Evolutionary conservation across 2,113 vertebrate species (phyloP).

Genomic region (Leuciscus idus): DNA sequence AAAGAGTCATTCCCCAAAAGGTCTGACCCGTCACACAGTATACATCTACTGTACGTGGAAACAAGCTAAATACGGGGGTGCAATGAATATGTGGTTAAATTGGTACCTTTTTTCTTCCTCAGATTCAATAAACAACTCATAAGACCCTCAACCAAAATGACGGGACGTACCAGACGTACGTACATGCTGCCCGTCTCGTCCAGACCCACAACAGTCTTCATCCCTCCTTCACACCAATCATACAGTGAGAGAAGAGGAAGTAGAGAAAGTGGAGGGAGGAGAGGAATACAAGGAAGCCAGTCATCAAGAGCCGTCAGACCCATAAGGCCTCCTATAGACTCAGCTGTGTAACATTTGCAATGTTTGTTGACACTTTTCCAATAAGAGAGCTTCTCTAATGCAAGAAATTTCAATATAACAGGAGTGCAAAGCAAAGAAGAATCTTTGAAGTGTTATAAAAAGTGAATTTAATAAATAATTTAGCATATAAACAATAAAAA

Average conservation of each 20-base stretch:
- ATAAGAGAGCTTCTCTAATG: no score
- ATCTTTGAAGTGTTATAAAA: neutral
- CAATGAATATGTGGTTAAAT: neutral
- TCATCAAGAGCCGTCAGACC: slow-evolving; percentile 23
- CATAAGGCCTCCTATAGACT: slow-evolving; percentile 79
- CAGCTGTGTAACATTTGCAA: slow-evolving; percentile 71
- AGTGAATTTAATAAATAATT: slow-evolving; percentile 39
- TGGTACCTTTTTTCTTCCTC: neutral
- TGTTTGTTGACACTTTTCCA: neutral
- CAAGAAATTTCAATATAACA: no score
- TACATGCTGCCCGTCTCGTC: slow-evolving; percentile 65
- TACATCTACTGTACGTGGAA: no score
- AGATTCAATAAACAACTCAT: slow-evolving; percentile 60
- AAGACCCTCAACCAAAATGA: slow-evolving; percentile 41
- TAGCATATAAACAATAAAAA: slow-evolving; percentile 15
- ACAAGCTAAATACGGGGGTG: no score
- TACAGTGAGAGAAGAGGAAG: neutral
- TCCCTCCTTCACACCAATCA: slow-evolving; percentile 23
- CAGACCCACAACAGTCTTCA: slow-evolving; percentile 38
- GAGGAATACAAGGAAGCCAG: slow-evolving; percentile 28
- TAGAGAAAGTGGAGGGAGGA: slow-evolving; percentile 40
- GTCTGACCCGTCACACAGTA: slow-evolving; percentile 46
- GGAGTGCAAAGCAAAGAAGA: neutral
- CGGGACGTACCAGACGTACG: slow-evolving; percentile 59
- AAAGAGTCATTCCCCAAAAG: slow-evolving; percentile 68